Conservation (phyloP, 2,888 invertebrate species). For the Proisotoma minuta region DNA sequence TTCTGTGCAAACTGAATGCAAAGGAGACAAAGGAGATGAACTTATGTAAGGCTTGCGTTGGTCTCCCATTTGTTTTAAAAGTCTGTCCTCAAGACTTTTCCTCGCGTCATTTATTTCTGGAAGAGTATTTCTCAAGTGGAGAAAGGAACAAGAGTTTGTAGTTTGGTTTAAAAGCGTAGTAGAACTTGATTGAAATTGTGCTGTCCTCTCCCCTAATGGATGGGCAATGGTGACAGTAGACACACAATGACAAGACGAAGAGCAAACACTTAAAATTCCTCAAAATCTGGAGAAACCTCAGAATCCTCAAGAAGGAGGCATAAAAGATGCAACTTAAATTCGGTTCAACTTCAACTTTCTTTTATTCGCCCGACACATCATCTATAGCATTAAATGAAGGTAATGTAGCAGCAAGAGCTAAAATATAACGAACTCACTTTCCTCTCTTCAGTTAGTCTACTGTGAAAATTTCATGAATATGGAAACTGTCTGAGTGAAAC, state of each 20-base stretch:
- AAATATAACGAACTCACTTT: too few relatives aligned
- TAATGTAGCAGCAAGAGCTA: too few relatives aligned
- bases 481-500: too few relatives aligned
- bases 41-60: too few relatives aligned
- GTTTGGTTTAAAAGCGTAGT: neutral
- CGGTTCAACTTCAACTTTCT: too few relatives aligned
- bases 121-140: neutral
- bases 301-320: neutral
- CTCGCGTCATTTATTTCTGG: conserved; percentile 6
- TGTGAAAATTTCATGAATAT: too few relatives aligned
- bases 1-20: neutral
- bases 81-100: neutral
- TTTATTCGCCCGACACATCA: too few relatives aligned
- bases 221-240: neutral
- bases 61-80: conserved; percentile 14
- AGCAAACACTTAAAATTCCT: conserved; percentile 15
- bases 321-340: too few relatives aligned
- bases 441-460: too few relatives aligned
- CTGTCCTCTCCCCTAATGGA: neutral
- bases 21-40: too few relatives aligned
- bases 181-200: conserved; percentile 5
- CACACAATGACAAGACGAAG: conserved; percentile 3
- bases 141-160: neutral
- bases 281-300: neutral
- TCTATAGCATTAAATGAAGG: too few relatives aligned